phyloP scores from a whole-genome alignment of 2,888 invertebrate genomes.

The Scaptodrosophila latifasciaeformis region DNA sequence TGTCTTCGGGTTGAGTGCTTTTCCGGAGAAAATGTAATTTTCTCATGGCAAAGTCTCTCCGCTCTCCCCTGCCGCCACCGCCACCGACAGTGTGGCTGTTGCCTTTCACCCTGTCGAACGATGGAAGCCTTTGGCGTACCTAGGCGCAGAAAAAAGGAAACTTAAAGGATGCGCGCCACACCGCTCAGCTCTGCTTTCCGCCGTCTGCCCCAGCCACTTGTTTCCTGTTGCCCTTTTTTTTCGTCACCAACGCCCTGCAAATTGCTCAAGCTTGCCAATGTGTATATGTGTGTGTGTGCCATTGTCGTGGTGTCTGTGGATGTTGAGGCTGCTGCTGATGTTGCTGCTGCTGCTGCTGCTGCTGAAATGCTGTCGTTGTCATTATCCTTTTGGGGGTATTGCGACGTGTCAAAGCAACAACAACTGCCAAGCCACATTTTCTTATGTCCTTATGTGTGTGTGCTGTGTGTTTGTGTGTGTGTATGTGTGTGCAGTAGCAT shows the following conservation, averaged over 20 bases:
- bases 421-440: slow-evolving; percentile 29
- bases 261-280: slow-evolving; percentile 60
- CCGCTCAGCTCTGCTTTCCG: slow-evolving; percentile 17
- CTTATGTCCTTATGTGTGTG: slow-evolving; percentile 8
- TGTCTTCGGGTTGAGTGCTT: slow-evolving; percentile 67
- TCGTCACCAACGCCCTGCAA: slow-evolving; percentile 62
- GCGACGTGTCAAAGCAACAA: slow-evolving; percentile 70
- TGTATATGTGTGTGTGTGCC: slow-evolving; percentile 19
- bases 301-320: slow-evolving; percentile 49
- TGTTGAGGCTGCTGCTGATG: slow-evolving; percentile 11
- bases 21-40: slow-evolving; percentile 71
- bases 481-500: slow-evolving; percentile 70
- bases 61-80: background rate
- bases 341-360: slow-evolving; percentile 37
- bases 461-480: slow-evolving; percentile 12
- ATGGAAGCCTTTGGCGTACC: slow-evolving; percentile 64
- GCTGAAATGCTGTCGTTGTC: slow-evolving; percentile 63
- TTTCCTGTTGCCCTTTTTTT: slow-evolving; percentile 67
- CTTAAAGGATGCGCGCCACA: slow-evolving; percentile 55
- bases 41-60: slow-evolving; percentile 46
- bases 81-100: slow-evolving; percentile 38
- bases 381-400: slow-evolving; percentile 70
- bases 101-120: slow-evolving; percentile 45
- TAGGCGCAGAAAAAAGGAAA: slow-evolving; percentile 60
- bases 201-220: slow-evolving; percentile 25